Percentiles rank a stretch among this genome's conserved stretches.
These are phyloP conservation scores for Parambassis ranga DNA, from an alignment of 2,797 vertebrate species.

Conservation along the genomic window DNA sequence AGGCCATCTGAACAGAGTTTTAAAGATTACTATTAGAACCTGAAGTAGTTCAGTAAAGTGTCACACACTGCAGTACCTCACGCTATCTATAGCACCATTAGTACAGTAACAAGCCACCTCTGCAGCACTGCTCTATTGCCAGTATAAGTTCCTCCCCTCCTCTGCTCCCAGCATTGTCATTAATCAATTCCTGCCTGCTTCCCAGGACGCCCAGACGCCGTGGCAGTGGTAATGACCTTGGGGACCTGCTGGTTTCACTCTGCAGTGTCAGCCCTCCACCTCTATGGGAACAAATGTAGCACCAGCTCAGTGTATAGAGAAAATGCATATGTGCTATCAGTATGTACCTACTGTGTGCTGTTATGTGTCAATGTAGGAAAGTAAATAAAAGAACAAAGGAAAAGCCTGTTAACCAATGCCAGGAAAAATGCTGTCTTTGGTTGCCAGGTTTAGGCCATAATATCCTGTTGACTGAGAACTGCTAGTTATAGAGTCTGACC, in stretches of 20 bases:
- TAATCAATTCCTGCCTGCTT: slow-evolving; percentile 75
- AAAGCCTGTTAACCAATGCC: not conserved
- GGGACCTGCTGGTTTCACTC: slow-evolving; percentile 61
- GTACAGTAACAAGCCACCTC: slow-evolving; percentile 31
- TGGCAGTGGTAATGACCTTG: slow-evolving; percentile 75
- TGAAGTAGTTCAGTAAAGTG: not conserved
- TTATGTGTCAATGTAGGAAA: not conserved
- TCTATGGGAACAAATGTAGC: slow-evolving; percentile 51
- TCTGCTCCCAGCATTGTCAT: slow-evolving; percentile 58
- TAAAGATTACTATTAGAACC: not conserved
- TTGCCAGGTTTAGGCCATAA: slow-evolving; percentile 33
- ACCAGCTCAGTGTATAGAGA: slow-evolving; percentile 13
- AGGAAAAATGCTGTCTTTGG: not conserved
- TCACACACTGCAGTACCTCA: slow-evolving; percentile 27
- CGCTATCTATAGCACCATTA: slow-evolving; percentile 33
- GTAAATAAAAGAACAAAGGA: slow-evolving; percentile 2
- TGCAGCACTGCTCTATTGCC: slow-evolving; percentile 42
- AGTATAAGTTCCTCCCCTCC: slow-evolving; percentile 36
- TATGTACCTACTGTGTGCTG: not conserved
- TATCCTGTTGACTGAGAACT: slow-evolving; percentile 47
- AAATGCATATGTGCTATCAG: not conserved
- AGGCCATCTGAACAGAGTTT: too few species aligned
- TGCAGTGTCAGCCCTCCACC: slow-evolving; percentile 62
- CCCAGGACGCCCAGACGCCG: slow-evolving; percentile 57
- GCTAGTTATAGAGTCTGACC: slow-evolving; percentile 21